Conservation (phyloP, 2,888 invertebrate species). For the Pseudococcus longispinus region DNA sequence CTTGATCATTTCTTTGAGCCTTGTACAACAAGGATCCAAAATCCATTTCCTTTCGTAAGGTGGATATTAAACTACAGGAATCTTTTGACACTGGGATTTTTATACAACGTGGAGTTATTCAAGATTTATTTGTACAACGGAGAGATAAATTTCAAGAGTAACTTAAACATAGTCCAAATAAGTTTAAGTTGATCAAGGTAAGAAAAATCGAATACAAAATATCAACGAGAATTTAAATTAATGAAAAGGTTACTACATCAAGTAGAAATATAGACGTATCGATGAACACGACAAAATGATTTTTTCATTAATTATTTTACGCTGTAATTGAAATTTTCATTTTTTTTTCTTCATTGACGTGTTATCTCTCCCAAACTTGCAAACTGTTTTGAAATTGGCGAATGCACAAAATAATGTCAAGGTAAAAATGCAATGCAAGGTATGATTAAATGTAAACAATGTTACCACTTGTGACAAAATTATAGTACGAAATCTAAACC, state of each 20-base stretch:
- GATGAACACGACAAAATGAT: background rate
- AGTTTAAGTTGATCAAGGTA: background rate
- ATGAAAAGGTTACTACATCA: background rate
- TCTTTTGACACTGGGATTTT: background rate
- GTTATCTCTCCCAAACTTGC: constrained; percentile 27
- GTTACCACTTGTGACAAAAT: background rate
- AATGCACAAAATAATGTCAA: background rate
- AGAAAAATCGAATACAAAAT: background rate
- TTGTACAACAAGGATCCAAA: constrained; percentile 70
- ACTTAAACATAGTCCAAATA: background rate
- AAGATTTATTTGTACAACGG: background rate
- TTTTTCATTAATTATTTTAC: background rate
- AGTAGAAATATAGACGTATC: background rate
- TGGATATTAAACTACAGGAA: background rate
- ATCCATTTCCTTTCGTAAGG: constrained; percentile 65
- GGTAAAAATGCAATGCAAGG: background rate
- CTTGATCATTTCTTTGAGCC: constrained; percentile 70
- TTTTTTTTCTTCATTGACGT: constrained; percentile 1
- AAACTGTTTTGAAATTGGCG: constrained; percentile 9
- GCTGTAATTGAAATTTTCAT: background rate
- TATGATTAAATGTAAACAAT: background rate
- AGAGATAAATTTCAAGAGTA: background rate
- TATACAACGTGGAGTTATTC: background rate
- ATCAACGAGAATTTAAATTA: background rate
- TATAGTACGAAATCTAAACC: background rate